Conservation (phyloP, 2,797 vertebrate genomes). For the Iguana delicatissima region DNA sequence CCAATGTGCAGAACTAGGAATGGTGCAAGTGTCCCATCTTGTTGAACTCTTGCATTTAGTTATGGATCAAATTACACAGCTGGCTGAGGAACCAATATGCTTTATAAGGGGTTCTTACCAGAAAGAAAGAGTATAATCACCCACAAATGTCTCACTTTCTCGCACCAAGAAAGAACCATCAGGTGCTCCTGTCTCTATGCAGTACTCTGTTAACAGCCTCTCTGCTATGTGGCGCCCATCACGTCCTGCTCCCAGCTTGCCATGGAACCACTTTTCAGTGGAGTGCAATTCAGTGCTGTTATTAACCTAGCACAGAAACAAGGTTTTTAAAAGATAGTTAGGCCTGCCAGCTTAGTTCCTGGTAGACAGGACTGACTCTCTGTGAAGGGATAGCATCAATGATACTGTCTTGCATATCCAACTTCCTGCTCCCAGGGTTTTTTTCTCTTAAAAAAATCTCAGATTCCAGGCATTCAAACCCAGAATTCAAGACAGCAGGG, state of each 20-base stretch:
- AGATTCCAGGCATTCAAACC: neutral
- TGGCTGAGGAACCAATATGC: rapidly evolving
- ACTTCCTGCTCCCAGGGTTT: too few relatives aligned
- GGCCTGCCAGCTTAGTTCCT: rapidly evolving
- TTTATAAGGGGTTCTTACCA: conserved; percentile 81
- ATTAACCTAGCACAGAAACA: conserved; percentile 81
- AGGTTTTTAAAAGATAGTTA: neutral
- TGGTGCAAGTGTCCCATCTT: neutral
- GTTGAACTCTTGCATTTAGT: neutral
- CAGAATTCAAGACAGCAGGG: neutral
- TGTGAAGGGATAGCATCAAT: neutral
- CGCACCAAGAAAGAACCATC: conserved; percentile 97
- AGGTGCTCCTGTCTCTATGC: conserved; percentile 93
- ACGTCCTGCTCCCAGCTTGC: conserved; percentile 93
- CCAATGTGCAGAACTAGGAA: neutral
- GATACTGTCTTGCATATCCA: neutral
- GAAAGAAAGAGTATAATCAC: conserved; percentile 99
- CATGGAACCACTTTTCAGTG: conserved; percentile 97
- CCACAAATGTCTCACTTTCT: conserved; percentile 98
- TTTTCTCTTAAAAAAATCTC: neutral
- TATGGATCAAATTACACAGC: neutral
- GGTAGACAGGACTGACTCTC: neutral
- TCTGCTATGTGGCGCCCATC: conserved; percentile 96
- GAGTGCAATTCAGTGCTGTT: conserved; percentile 95
- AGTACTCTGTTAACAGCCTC: conserved; percentile 94